Evolutionary conservation across 2,797 vertebrate species (phyloP), one percentile per base, ranked within the genome.

Genomic region (Platalea minor): DNA sequence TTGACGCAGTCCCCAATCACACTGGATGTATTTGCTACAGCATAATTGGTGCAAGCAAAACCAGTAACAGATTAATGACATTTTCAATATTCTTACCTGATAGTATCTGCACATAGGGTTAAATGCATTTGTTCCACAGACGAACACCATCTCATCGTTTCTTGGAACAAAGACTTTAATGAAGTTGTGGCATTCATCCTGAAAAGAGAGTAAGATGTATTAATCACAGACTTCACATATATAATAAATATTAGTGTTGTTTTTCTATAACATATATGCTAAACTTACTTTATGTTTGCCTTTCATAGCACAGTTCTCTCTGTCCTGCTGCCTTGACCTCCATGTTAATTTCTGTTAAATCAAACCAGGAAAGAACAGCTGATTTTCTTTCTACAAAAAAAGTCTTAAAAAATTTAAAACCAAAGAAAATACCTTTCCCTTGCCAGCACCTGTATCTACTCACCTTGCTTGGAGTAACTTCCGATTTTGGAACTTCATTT

Each of bases 111-210:
- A 99, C 99, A 99, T 99, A 35, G 99, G 99, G 97, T 99, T 99
- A 97, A 99, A 99, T 24, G 99, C 99, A 48, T 99, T 99, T 91
- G 99, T 99, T 45, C 99, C 99, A 67, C 99, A 99, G 96, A 99
- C 99, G 97, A 99, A 99, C 74, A 99, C 99, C 97, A 99, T 99
- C 97, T 99, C 99, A 29, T 99, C 99, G 3, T 99, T 99, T 98
- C 99, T 99, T 89, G 99, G 99, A 94, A 99, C 99, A 97, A 99
- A 98, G 68, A 99, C 99, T 98, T 99, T 99, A 98, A 99, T 99
- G 96, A 99, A 99, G 97, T 99, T 99, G 98, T 99, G 99, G 98
- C 99, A 99, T 98, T 99, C 99, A 28, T 99, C 99, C 99, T 99
- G 96, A 91, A 94, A 97, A 95, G 91, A 97, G 57, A 97, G 79